A percentile compares a stretch with the other conserved stretches of the same genome.
phyloP scores from a whole-genome alignment of 2,888 invertebrate species.

The Trachelus tabidus region DNA sequence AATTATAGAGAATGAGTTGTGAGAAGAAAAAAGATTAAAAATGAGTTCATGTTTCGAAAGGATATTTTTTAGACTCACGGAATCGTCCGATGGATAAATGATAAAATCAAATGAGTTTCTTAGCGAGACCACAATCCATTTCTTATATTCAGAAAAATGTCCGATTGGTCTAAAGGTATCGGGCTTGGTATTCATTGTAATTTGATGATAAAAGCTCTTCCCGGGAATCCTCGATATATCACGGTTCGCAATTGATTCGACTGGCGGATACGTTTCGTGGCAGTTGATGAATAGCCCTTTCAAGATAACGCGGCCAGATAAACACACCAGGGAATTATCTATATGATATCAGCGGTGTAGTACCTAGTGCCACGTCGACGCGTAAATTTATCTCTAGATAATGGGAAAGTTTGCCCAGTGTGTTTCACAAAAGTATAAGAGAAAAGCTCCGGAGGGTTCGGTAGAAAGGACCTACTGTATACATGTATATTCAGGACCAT shows the following conservation, averaged over 20 bases:
- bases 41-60: background rate
- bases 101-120: background rate
- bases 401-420: slow-evolving; percentile 25
- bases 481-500: background rate
- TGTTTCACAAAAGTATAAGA: slow-evolving; percentile 25
- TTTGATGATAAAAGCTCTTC: slow-evolving; percentile 2
- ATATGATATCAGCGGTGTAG: slow-evolving; percentile 11
- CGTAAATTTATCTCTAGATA: slow-evolving; percentile 5
- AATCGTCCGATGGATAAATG: background rate
- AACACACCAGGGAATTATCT: slow-evolving; percentile 24
- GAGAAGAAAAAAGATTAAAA: background rate
- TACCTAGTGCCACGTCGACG: slow-evolving; percentile 18
- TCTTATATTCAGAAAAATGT: background rate
- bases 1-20: background rate
- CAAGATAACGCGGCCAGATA: slow-evolving; percentile 22
- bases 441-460: background rate
- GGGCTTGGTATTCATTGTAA: background rate
- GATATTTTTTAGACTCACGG: background rate
- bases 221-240: background rate
- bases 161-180: background rate
- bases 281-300: slow-evolving; percentile 26
- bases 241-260: slow-evolving; percentile 1
- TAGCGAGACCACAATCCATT: background rate
- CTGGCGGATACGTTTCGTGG: background rate
- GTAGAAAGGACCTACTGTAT: background rate